Percentiles rank a stretch among this genome's conserved stretches.
Conservation (phyloP, 2,797 vertebrate genomes). For the Knipowitschia caucasica region DNA sequence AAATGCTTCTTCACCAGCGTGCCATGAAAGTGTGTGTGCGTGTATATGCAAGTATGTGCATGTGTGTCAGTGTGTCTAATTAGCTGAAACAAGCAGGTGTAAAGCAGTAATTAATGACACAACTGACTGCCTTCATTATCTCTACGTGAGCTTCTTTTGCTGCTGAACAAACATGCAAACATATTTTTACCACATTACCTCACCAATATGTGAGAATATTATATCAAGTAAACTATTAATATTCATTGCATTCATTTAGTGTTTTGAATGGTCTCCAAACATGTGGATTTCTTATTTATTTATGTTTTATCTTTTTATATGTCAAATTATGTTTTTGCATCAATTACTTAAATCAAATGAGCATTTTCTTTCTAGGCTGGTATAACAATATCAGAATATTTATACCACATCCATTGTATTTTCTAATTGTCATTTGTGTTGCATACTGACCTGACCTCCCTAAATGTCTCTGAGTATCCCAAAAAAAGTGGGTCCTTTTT, state of each 20-base stretch:
- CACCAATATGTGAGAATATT: not conserved
- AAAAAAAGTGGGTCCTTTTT: not conserved
- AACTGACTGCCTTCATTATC: slow-evolving; percentile 79
- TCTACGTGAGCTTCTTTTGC: slow-evolving; percentile 59
- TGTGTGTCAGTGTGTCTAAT: slow-evolving; percentile 70
- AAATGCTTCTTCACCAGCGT: slow-evolving; percentile 1
- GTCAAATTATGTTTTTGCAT: not conserved
- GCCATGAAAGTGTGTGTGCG: slow-evolving; percentile 1
- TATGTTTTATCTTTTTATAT: no score
- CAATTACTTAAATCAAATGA: no score
- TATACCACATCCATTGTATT: not conserved
- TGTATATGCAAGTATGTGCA: no score
- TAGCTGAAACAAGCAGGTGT: slow-evolving; percentile 86
- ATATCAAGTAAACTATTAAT: not conserved
- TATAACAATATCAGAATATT: no score
- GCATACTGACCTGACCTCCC: not conserved
- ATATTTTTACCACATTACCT: slow-evolving; percentile 14
- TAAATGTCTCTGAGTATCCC: not conserved
- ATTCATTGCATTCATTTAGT: not conserved
- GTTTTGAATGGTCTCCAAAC: not conserved
- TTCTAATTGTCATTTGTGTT: not conserved
- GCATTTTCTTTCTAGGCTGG: not conserved
- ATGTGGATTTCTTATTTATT: no score
- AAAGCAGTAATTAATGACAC: slow-evolving; percentile 86
- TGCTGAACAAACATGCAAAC: slow-evolving; percentile 23